These are phyloP conservation scores for Petroica traversi DNA, from an alignment of 2,113 vertebrate genomes.

Conservation along the genomic window DNA sequence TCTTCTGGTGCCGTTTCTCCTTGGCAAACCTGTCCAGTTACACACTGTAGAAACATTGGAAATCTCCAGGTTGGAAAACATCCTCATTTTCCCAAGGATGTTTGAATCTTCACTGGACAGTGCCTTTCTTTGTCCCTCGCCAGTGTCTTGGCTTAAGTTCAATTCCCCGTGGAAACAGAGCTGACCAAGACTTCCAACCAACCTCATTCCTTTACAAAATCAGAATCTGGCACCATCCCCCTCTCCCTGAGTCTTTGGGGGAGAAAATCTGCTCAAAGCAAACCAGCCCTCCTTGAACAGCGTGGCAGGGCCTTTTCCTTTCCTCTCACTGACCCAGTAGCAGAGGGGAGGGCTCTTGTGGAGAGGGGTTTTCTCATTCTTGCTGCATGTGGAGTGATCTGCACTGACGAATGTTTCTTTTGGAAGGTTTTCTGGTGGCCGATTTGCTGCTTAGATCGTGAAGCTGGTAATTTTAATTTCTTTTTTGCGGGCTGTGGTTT, in stretches of 20 bases:
- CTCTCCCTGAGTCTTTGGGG: neutral
- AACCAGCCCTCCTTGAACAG: constrained; percentile 7
- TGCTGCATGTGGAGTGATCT: constrained; percentile 71
- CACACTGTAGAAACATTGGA: neutral
- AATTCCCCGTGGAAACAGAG: neutral
- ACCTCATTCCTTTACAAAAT: neutral
- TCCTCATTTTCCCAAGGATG: constrained; percentile 3
- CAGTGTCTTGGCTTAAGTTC: neutral
- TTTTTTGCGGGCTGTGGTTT: constrained; percentile 67
- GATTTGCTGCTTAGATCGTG: constrained; percentile 71
- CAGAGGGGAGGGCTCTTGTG: constrained; percentile 60
- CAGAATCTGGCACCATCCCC: neutral
- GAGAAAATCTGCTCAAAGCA: constrained; percentile 6
- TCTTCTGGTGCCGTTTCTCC: constrained; percentile 18
- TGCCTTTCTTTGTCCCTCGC: neutral
- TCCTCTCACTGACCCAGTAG: constrained; percentile 18
- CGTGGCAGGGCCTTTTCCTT: constrained; percentile 13
- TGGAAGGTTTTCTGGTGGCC: constrained; percentile 71
- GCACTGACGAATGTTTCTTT: constrained; percentile 67
- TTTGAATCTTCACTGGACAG: neutral
- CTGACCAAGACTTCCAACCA: constrained; percentile 14
- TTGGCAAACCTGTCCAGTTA: neutral
- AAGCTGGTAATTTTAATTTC: constrained; percentile 66
- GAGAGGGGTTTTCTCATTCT: constrained; percentile 59
- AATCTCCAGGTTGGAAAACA: neutral